A percentile compares a stretch with the other conserved stretches of the same genome.
These are phyloP conservation scores for Acanthococcus lagerstroemiae DNA, from an alignment of 2,888 invertebrate genomes.

Conservation along the genomic window DNA sequence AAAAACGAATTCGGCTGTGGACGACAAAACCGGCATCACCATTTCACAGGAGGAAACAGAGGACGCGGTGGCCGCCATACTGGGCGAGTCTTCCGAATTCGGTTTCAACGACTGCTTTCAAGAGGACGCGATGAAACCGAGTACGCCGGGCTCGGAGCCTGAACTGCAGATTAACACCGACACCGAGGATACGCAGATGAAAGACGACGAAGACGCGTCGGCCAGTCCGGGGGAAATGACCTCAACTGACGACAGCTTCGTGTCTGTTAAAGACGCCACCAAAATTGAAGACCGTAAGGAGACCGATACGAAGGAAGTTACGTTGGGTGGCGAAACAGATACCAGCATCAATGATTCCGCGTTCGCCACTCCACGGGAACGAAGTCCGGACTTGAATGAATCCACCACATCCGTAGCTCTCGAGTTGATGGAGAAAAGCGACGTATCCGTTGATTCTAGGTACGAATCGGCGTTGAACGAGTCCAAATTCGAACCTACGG, in stretches of 20 bases:
- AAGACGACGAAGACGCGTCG: not conserved
- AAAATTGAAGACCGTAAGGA: no score
- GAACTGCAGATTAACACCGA: slow-evolving; percentile 78
- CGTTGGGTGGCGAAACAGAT: no score
- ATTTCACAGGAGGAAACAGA: slow-evolving; percentile 89
- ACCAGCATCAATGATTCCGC: no score
- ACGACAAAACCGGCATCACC: slow-evolving; percentile 42
- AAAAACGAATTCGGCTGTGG: slow-evolving; percentile 54
- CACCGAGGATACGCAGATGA: slow-evolving; percentile 62
- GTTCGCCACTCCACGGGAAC: not conserved
- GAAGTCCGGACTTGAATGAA: not conserved
- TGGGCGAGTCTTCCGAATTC: slow-evolving; percentile 61
- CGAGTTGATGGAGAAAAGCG: no score
- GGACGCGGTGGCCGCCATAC: slow-evolving; percentile 77
- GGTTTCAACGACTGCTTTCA: slow-evolving; percentile 42
- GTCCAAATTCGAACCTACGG: not conserved
- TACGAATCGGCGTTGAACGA: not conserved
- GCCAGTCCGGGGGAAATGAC: not conserved
- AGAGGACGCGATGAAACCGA: slow-evolving; percentile 55
- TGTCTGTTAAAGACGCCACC: not conserved
- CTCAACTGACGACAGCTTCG: not conserved
- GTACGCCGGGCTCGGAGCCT: slow-evolving; percentile 73
- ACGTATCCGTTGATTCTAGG: no score
- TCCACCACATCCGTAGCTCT: no score
- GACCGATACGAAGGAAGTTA: no score